Evolutionary conservation across 2,113 vertebrate genomes (phyloP).

Genomic region (Ammodytes marinus): DNA sequence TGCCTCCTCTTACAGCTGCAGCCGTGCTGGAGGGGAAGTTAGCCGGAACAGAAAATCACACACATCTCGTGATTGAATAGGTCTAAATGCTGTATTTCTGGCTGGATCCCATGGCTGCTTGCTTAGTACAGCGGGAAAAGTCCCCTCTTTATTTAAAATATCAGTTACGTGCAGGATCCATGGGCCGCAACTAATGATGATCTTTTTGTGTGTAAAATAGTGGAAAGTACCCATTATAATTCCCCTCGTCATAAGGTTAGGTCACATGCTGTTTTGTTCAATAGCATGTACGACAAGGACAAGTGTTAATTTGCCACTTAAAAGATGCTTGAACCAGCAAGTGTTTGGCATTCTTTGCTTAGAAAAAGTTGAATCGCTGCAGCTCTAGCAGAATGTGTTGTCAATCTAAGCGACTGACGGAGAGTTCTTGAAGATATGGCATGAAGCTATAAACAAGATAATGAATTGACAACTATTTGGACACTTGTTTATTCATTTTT

Average conservation of each 20-base stretch:
- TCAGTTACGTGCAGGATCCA: conserved; percentile 13
- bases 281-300: neutral
- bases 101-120: conserved; percentile 27
- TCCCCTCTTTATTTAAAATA: conserved; percentile 30
- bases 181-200: neutral
- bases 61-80: conserved; percentile 67
- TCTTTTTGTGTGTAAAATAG: neutral
- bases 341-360: neutral
- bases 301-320: neutral
- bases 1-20: conserved; percentile 75
- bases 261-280: neutral
- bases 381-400: neutral
- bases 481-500: neutral
- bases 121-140: conserved; percentile 14
- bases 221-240: neutral
- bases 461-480: neutral
- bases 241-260: neutral
- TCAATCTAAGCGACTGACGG: neutral
- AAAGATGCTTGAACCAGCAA: neutral
- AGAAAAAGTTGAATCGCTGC: neutral
- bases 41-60: conserved; percentile 58
- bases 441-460: neutral
- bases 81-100: conserved; percentile 50
- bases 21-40: conserved; percentile 70
- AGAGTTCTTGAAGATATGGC: neutral